These are phyloP conservation scores for Conomelus anceps DNA, from an alignment of 2,888 invertebrate species.

Conservation along the genomic window DNA sequence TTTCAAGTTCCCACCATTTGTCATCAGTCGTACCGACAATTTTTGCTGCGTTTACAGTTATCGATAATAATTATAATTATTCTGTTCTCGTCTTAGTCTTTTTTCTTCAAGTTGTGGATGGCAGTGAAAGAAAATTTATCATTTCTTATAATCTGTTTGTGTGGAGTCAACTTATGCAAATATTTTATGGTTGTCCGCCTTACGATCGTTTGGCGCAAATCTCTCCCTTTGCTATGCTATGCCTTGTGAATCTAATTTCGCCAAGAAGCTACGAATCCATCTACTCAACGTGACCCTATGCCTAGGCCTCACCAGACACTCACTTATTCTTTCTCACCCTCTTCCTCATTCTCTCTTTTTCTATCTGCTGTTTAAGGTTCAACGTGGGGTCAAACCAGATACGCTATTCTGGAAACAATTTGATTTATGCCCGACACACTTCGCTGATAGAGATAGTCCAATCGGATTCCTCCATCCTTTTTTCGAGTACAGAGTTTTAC, in stretches of 20 bases:
- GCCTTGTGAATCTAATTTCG: not conserved
- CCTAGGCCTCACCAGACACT: not conserved
- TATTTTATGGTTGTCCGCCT: not conserved
- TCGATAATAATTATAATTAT: not conserved
- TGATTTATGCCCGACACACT: conserved; percentile 10
- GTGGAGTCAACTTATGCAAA: not conserved
- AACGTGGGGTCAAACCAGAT: conserved; percentile 5
- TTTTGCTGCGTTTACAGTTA: not conserved
- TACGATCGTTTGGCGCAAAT: not conserved
- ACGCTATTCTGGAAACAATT: conserved; percentile 9
- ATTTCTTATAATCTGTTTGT: not conserved
- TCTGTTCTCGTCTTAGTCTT: not conserved
- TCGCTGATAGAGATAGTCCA: not conserved
- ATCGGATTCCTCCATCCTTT: not conserved
- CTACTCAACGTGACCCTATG: no score
- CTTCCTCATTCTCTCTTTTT: not conserved
- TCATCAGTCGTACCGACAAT: not conserved
- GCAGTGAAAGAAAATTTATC: not conserved
- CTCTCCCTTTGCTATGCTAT: not conserved
- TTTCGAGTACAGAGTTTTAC: not conserved
- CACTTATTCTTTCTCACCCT: not conserved
- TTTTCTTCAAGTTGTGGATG: not conserved
- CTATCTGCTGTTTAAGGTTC: not conserved
- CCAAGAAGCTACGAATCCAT: not conserved
- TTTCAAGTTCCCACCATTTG: not conserved